These are phyloP conservation scores for Ormia ochracea DNA, from an alignment of 2,888 invertebrate genomes.

Conservation along the genomic window DNA sequence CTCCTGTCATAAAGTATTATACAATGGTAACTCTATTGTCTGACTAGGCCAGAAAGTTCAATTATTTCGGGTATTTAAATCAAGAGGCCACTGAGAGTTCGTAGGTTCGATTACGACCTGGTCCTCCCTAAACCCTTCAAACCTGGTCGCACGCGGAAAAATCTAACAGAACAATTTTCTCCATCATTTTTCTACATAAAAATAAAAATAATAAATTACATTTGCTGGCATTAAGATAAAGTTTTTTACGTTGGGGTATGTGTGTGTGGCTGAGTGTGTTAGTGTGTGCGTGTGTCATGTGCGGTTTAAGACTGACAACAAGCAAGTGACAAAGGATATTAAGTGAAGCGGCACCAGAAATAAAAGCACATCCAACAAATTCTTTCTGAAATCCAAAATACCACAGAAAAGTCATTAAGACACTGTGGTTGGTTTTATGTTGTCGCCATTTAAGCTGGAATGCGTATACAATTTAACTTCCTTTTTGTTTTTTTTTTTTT, in stretches of 20 bases:
- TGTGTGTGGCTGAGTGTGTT: no score
- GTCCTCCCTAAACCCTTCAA: no score
- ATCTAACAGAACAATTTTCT: no score
- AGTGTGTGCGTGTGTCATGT: no score
- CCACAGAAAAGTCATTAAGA: slow-evolving; percentile 55
- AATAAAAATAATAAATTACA: slow-evolving; percentile 24
- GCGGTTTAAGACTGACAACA: slow-evolving; percentile 1
- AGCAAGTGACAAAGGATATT: slow-evolving; percentile 27
- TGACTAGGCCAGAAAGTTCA: no score
- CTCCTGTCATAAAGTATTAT: no score
- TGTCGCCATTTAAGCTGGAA: slow-evolving; percentile 7
- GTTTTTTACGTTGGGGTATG: background rate
- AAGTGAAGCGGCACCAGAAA: background rate
- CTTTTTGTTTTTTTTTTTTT: background rate
- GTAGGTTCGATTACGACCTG: no score
- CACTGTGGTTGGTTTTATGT: slow-evolving; percentile 16
- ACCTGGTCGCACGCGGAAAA: no score
- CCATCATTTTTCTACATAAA: slow-evolving; percentile 2
- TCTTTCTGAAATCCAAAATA: background rate
- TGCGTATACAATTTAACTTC: slow-evolving; percentile 8
- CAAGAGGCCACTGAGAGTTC: no score
- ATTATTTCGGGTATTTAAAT: no score
- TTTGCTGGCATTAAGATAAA: background rate
- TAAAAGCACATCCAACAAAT: background rate
- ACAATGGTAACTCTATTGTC: no score